These are phyloP conservation scores for Stichodactyla helianthus DNA, from an alignment of 64 coral and sea anemone species.

Conservation along the genomic window DNA sequence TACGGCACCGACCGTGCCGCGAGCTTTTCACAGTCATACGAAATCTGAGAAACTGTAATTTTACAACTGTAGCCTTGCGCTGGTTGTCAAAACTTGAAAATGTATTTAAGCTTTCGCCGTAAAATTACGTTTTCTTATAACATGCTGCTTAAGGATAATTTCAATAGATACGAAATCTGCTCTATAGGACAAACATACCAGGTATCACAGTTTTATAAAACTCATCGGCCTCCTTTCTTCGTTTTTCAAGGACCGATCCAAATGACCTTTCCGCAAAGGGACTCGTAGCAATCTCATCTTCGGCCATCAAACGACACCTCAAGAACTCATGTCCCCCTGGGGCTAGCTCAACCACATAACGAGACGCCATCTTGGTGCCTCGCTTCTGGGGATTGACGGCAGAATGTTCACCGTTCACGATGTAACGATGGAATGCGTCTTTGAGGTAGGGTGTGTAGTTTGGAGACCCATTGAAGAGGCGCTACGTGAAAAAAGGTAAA, in stretches of 20 bases:
- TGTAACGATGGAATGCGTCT: slow-evolving; percentile 75
- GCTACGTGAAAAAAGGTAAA: neutral
- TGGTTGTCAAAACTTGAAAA: no score
- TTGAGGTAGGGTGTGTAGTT: slow-evolving; percentile 37
- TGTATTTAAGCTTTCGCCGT: no score
- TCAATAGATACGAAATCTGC: no score
- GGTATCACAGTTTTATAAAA: slow-evolving; percentile 68
- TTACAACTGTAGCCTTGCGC: no score
- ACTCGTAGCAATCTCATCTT: neutral
- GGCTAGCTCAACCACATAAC: slow-evolving; percentile 52
- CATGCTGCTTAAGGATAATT: no score
- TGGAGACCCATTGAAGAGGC: slow-evolving; percentile 26
- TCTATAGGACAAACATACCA: slow-evolving; percentile 25
- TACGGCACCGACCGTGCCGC: no score
- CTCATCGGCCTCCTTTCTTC: slow-evolving; percentile 50
- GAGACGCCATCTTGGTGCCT: slow-evolving; percentile 68
- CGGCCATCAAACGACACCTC: slow-evolving; percentile 54
- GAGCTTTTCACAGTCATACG: no score
- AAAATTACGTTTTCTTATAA: no score
- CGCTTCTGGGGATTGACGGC: slow-evolving; percentile 38
- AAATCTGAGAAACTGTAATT: no score
- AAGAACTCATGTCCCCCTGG: slow-evolving; percentile 36
- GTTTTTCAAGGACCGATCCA: slow-evolving; percentile 34
- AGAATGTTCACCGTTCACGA: slow-evolving; percentile 44
- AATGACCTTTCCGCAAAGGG: slow-evolving; percentile 25